A percentile compares a stretch with the other conserved stretches of the same genome.
phyloP scores from a whole-genome alignment of 2,888 invertebrate genomes.

The Andrena bucephala region DNA sequence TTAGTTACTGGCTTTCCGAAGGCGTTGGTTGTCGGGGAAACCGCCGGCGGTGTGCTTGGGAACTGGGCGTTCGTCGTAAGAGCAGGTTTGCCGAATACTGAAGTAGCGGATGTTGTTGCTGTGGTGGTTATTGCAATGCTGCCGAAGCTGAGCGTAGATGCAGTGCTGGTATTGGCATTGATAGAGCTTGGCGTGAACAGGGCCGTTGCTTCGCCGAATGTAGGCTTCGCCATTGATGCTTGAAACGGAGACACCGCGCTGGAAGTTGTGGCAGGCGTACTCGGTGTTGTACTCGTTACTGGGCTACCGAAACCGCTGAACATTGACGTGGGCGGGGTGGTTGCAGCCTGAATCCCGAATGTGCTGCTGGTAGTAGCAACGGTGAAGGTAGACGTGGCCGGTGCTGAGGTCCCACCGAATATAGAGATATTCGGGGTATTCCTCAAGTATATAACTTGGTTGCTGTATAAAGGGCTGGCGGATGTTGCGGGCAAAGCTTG shows the following conservation, averaged over 20 bases:
- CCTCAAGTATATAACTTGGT: slow-evolving; percentile 21
- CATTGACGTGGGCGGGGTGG: slow-evolving; percentile 43
- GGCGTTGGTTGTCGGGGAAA: slow-evolving; percentile 50
- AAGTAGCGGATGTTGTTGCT: slow-evolving; percentile 31
- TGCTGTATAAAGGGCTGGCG: slow-evolving; percentile 45
- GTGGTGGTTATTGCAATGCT: slow-evolving; percentile 15
- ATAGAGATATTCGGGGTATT: slow-evolving; percentile 30
- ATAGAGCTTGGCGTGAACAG: slow-evolving; percentile 46
- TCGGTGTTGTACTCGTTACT: slow-evolving; percentile 19
- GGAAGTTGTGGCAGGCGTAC: slow-evolving; percentile 13
- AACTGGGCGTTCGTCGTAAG: slow-evolving; percentile 60
- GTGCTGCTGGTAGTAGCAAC: slow-evolving; percentile 29
- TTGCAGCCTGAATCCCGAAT: slow-evolving; percentile 37
- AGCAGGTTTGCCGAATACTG: slow-evolving; percentile 56
- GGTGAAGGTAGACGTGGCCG: slow-evolving; percentile 44
- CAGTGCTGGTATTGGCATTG: slow-evolving; percentile 1
- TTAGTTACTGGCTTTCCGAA: slow-evolving; percentile 60
- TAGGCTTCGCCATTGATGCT: slow-evolving; percentile 44
- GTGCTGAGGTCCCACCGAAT: slow-evolving; percentile 45
- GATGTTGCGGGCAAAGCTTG: slow-evolving; percentile 38
- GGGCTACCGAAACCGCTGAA: slow-evolving; percentile 59
- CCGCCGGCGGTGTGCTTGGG: slow-evolving; percentile 43
- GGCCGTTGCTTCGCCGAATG: slow-evolving; percentile 52
- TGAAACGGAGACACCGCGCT: slow-evolving; percentile 57
- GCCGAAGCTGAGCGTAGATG: slow-evolving; percentile 54